Evolutionary conservation across 2,113 vertebrate genomes (phyloP), one percentile per base, ranked within the genome.

Genomic region (Vireo altiloquus): DNA sequence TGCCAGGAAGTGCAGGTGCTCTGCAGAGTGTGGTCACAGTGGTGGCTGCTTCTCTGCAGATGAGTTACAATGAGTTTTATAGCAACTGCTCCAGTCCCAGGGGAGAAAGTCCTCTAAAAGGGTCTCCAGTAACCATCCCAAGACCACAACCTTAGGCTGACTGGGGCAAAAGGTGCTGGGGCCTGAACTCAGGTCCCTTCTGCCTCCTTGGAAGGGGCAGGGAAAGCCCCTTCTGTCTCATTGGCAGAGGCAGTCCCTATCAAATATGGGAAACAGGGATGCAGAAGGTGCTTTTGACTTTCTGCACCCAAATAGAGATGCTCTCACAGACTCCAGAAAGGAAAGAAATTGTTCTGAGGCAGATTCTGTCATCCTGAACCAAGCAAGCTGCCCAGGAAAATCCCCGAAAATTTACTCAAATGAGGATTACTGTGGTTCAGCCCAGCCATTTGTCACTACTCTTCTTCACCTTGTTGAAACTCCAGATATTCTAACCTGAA

Each of bases 241-340:
- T 39, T 80, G 88, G 47, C 77, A 89, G 69, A 52, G 46, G 13
- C 18, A 72, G 13, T 57, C 18, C 52, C 39, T 40, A 8, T 27
- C 1, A 1, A 56, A 50, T 15, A 4, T 0, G 2, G 20, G 18
- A 23, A 88, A 53, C 0, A 31, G 39, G 18, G 10, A 52, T 37
- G 66, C 66, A 75, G 52, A 85, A 88, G 35, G 28, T 3, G 2
- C 61, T 92, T 79, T 72, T 76, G 66, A 68, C 21, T 86, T 64
- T 57, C 37, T 70, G 70, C 1, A 1, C 27, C 30, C 71, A 54
- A 30, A 13, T 11, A 5, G 66, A 82, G 66, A 52, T 0, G 3
- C 64, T 56, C 44, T 49, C 33, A 23, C 35, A 27, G 71, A 21
- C 13, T 47, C 37, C 63, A 60, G 35, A 79, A 59, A 82, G 56